These are phyloP conservation scores for Rhimphoctona megacephalus DNA, from an alignment of 2,888 invertebrate genomes.

Conservation along the genomic window DNA sequence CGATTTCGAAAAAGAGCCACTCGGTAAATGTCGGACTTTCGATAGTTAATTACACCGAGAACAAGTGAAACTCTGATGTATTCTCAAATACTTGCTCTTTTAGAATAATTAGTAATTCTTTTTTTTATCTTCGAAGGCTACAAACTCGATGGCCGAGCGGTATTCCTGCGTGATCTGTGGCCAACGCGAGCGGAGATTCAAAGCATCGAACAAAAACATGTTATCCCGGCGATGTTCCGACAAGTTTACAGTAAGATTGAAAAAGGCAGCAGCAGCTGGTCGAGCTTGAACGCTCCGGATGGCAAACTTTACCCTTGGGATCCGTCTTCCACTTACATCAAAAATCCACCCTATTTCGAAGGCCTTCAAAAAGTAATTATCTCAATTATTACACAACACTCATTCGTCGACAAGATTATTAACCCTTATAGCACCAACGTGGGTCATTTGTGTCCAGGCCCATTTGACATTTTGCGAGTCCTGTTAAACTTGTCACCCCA, in stretches of 20 bases:
- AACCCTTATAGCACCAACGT: too few relatives aligned
- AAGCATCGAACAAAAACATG: conserved; percentile 93
- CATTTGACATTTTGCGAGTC: too few relatives aligned
- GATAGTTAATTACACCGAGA: neutral
- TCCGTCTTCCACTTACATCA: conserved; percentile 95
- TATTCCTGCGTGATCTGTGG: conserved; percentile 98
- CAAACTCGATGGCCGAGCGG: conserved; percentile 88
- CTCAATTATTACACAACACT: neutral
- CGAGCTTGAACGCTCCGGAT: conserved; percentile 91
- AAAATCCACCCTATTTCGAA: conserved; percentile 98
- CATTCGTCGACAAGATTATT: neutral
- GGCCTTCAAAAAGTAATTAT: conserved; percentile 87
- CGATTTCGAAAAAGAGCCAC: conserved; percentile 96
- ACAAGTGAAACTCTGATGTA: neutral
- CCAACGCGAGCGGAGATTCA: conserved; percentile 96
- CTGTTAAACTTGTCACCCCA: too few relatives aligned
- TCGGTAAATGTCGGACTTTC: conserved; percentile 86
- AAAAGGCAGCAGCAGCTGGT: conserved; percentile 94
- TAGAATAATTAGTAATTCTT: neutral
- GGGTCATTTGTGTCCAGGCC: too few relatives aligned
- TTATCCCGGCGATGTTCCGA: conserved; percentile 98
- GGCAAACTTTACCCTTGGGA: conserved; percentile 97
- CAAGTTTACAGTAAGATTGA: conserved; percentile 95
- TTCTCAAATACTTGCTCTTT: neutral
- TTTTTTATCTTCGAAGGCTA: conserved; percentile 71